A percentile compares a stretch with the other conserved stretches of the same genome.
Evolutionary conservation across 2,888 invertebrate species (phyloP).

Genomic region (Bursaphelenchus okinawaensis): DNA sequence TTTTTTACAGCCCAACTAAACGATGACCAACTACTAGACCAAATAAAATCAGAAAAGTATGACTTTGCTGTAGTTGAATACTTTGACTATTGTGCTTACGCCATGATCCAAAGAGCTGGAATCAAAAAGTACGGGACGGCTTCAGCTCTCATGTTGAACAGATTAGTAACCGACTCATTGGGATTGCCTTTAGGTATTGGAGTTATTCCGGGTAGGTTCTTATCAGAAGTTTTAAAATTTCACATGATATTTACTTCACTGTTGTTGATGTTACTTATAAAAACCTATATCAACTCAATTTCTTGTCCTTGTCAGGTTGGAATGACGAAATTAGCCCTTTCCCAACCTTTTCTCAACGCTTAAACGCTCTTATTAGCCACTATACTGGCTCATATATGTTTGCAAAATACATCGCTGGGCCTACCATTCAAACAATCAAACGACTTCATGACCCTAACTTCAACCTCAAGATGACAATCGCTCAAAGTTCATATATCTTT

Average conservation of each 20-base stretch:
- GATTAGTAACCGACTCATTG: background rate
- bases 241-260: background rate
- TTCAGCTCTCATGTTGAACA: background rate
- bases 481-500: conserved; percentile 10
- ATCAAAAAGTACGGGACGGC: conserved; percentile 14
- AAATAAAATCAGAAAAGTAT: conserved; percentile 13
- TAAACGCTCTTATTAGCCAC: background rate
- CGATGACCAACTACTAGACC: conserved; percentile 5
- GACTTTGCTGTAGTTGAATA: conserved; percentile 16
- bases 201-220: conserved; percentile 10
- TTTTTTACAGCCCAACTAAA: background rate
- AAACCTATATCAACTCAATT: too few relatives aligned
- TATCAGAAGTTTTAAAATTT: background rate
- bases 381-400: background rate
- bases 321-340: background rate
- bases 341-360: background rate
- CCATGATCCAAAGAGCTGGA: conserved; percentile 7
- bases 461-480: background rate
- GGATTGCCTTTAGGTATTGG: background rate
- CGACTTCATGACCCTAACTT: background rate
- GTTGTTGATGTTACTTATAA: background rate
- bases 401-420: background rate
- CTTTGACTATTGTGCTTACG: conserved; percentile 12
- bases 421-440: background rate
- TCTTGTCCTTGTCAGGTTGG: too few relatives aligned